Evolutionary conservation across 2,888 invertebrate species (phyloP), one percentile per base, ranked within the genome.

Genomic region (Heliconius ethilla): DNA sequence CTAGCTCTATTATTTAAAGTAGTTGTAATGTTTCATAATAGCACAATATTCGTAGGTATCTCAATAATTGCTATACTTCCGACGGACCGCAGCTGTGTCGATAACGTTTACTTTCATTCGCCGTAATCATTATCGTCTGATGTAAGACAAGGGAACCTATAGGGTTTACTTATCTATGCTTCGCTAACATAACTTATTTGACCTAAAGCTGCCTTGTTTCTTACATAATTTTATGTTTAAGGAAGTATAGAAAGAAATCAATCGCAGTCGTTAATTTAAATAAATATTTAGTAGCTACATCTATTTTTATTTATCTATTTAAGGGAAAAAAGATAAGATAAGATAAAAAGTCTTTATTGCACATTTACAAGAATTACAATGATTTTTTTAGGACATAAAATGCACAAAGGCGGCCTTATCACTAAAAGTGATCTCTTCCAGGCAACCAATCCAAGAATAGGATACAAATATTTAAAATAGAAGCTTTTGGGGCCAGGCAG

Each of bases 41-140:
- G 22, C n/a, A 40, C 25, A 15, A 74, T 40, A 37, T 62, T 40
- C n/a, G 15, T 13, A 63, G 27, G 45, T 27, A 22, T 75, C 59
- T 79, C 76, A 37, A 76, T 66, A 72, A 45, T 70, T 70, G 65
- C 70, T 29, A 77, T 70, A 45, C 59, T 77, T 75, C 70, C 75
- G 75, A 70, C 69, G 59, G 65, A 69, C 63, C 67, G 62, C 77
- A 66, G 77, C 69, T 69, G 62, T 25, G 45, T 15, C 75, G 70
- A 59, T 59, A 77, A 66, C 77, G 77, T 77, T 72, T 70, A 77
- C 79, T 79, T 79, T 77, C 77, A 66, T 79, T 77, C 74, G 59
- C 25, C 29, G 51, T 77, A 75, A 65, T 65, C 15, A 66, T 73
- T 77, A 77, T 73, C 77, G 25, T 33, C 76, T 77, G 66, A 73